Evolutionary conservation across 2,797 vertebrate genomes (phyloP), one percentile per base, ranked within the genome.

Genomic region (Xenops minutus): DNA sequence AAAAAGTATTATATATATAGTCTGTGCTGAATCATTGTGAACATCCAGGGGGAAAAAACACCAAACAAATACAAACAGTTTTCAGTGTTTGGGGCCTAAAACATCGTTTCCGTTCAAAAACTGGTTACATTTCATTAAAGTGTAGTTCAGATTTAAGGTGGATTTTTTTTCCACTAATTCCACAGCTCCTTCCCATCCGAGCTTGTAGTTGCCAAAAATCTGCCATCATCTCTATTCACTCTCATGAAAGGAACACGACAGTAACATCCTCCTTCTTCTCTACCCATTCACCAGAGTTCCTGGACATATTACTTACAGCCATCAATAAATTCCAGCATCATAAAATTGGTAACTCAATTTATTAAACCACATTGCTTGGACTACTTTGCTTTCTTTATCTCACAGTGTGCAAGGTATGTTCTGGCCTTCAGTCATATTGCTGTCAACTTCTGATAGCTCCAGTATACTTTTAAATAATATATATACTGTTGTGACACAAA

Each of bases 21-120:
- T 69, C 55, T 75, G 29, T 64, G 88, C 59, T 96, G 92, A 96
- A 73, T 95, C 80, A 96, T 51, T 61, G 9, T 46, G 43, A 91
- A 89, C 51, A 92, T 84, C 73, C 52, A 81, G 52, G 29, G 44
- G 27, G 23, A 58, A 48, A 73, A 69, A 41, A 7, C 49, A 81
- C 71, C 41, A 59, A 16, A 4, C 34, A 59, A 85, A 89, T 21
- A 72, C 36, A 92, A 92, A 87, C n/a, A 3, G 79, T 73, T 80
- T 92, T 51, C 18, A 83, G 41, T 51, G 41, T 73, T 75, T 39
- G 63, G 36, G 49, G 83, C 44, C 29, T 63, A 92, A 85, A 74
- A 14, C 32, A 59, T 36, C 30, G 15, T 56, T 68, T 86, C 26
- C 11, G 84, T 81, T 30, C 12, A 71, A 84, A 90, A 59, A 21